Conservation (phyloP, 2,888 invertebrate genomes). For the Eupithecia insigniata region DNA sequence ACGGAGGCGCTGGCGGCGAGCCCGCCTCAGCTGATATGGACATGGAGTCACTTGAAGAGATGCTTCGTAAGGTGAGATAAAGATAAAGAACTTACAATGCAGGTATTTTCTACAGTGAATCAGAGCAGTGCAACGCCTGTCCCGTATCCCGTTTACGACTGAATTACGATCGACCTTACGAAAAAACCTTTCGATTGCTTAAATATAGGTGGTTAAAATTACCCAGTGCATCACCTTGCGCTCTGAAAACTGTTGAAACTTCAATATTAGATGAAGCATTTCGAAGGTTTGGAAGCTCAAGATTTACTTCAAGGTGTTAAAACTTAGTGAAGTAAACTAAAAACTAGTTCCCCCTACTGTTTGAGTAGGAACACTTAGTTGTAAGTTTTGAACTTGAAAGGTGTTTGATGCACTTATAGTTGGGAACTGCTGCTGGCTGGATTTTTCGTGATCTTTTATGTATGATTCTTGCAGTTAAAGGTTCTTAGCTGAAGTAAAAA, state of each 20-base stretch:
- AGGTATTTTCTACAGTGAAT: conserved; percentile 9
- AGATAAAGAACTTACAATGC: conserved; percentile 20
- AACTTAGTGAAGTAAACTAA: conserved; percentile 31
- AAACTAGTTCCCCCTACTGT: conserved; percentile 31
- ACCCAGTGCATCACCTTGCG: no score
- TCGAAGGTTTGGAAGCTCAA: conserved; percentile 27
- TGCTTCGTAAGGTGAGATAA: conserved; percentile 88
- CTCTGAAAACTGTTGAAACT: conserved; percentile 13
- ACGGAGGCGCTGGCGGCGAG: conserved; percentile 85
- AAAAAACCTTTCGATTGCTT: no score
- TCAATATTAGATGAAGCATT: conserved; percentile 33
- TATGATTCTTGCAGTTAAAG: conserved; percentile 21
- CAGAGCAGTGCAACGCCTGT: background rate
- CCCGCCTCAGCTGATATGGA: conserved; percentile 88
- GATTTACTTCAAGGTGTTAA: conserved; percentile 26
- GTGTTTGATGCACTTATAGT: conserved; percentile 43
- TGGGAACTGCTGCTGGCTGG: conserved; percentile 26
- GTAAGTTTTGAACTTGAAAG: conserved; percentile 42
- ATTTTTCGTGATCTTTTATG: conserved; percentile 31
- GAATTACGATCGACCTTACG: no score
- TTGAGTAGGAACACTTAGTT: conserved; percentile 38
- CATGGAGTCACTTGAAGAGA: conserved; percentile 91
- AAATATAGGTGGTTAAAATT: no score
- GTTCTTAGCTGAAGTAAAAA: background rate
- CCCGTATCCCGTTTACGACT: no score